Percentiles rank a stretch among this genome's conserved stretches.
These are phyloP conservation scores for Lethocerus indicus DNA, from an alignment of 1,140 invertebrate genomes.

Conservation along the genomic window DNA sequence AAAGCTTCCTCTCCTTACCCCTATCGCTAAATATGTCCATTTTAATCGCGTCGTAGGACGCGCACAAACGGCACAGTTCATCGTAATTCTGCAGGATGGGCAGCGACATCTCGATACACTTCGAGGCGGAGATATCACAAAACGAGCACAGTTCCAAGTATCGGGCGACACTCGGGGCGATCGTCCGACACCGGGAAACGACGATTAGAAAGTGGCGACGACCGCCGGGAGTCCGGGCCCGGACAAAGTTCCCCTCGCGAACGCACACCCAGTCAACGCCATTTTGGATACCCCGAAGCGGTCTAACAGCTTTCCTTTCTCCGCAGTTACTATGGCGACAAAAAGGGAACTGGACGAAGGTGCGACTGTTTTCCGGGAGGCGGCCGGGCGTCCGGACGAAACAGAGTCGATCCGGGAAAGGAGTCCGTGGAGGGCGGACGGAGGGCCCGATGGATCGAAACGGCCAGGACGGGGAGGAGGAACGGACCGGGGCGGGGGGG, in stretches of 20 bases:
- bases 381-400: no score
- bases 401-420: no score
- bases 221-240: background rate
- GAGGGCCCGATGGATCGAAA: no score
- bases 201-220: background rate
- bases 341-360: no score
- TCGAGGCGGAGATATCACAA: background rate
- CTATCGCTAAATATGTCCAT: constrained; percentile 32
- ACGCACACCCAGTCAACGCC: background rate
- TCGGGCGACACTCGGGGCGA: background rate
- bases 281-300: constrained; percentile 2
- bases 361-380: no score
- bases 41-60: constrained; percentile 29
- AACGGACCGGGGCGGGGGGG: no score
- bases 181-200: background rate
- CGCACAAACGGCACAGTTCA: constrained; percentile 32
- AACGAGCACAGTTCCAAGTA: background rate
- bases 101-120: background rate
- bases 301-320: background rate
- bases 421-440: no score
- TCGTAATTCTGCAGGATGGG: constrained; percentile 22
- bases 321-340: no score
- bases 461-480: no score
- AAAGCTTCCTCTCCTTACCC: constrained; percentile 28
- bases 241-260: background rate